Base-by-base conservation (phyloP, 2,797 vertebrate species). In the Chiloscyllium punctatum region DNA sequence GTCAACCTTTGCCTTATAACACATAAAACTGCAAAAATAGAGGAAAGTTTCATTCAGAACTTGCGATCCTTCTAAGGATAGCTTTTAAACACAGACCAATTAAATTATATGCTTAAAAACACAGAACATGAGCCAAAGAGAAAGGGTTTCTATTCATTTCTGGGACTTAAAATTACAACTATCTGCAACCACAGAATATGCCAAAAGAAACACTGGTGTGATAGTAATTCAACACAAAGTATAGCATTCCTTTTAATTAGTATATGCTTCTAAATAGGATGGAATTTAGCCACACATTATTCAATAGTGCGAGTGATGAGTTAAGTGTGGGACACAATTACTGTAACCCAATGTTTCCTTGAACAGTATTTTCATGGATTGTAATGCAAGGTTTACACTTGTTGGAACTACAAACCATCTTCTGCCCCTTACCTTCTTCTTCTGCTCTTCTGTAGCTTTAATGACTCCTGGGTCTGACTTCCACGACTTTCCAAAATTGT, bases 401-500 rank as follows among this genome's bases (percentile, higher is more conserved):
- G n/a, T 18, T 23, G 68, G 4, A 57, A 90, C 53, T 62, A 15
- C 57, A 57, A 90, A 62, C 11, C 27, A 23, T 5, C 15, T 3
- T 33, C 48, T 72, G 48, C 42, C 13, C n/a, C 95, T 97, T 97
- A 99, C 99, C 99, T 99, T 99, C 97, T 99, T 99, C 98, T 99
- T 99, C 97, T 99, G 99, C 96, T 99, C 99, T 97, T 99, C 99
- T 0, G 99, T 99, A 16, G 99, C 99, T 98, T 99, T 99, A 97
- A 99, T 99, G 96, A 99, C 99, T 96, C 99, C 99, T 0, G 99
- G 99, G 97, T 99, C 99, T 30, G 99, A 99, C 96, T 99, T 99
- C 99, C 99, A 99, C 96, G 99, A 99, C 96, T 99, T 99, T 87
- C 99, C 99, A 96, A 99, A 99, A 98, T 99, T 99, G 98, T 99